These are phyloP conservation scores for Leptopilina syphax DNA, from an alignment of 2,888 invertebrate species.

Conservation along the genomic window DNA sequence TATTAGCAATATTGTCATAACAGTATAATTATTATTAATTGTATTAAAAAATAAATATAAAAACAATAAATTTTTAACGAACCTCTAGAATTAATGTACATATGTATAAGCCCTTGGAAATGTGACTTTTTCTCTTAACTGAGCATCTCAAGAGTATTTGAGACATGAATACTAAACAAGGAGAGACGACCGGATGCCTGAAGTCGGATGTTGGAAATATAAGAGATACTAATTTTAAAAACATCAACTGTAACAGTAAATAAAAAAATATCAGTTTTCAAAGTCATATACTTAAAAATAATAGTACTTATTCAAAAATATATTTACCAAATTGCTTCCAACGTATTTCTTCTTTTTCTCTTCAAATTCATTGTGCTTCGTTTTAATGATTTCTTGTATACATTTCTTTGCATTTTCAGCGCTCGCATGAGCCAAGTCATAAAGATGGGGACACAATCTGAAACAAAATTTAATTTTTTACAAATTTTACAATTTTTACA, in stretches of 20 bases:
- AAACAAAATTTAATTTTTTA: conserved; percentile 44
- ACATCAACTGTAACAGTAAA: conserved; percentile 79
- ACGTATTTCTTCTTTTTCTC: conserved; percentile 82
- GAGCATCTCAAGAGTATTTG: conserved; percentile 85
- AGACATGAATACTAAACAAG: conserved; percentile 86
- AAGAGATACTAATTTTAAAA: conserved; percentile 88
- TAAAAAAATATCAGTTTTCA: conserved; percentile 7
- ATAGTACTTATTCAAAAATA: conserved; percentile 32
- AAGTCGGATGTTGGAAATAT: conserved; percentile 94
- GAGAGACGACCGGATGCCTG: conserved; percentile 87
- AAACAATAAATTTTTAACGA: conserved; percentile 59
- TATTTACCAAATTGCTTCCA: conserved; percentile 80
- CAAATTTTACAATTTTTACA: background rate
- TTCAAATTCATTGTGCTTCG: conserved; percentile 83
- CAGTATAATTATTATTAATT: background rate
- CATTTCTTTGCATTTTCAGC: conserved; percentile 83
- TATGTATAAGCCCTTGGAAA: conserved; percentile 88
- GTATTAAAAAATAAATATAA: too few species aligned
- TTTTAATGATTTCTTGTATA: conserved; percentile 84
- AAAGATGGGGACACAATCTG: conserved; percentile 77
- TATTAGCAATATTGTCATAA: background rate
- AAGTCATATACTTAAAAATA: background rate
- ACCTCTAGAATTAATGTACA: conserved; percentile 86
- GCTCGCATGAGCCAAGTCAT: conserved; percentile 85
- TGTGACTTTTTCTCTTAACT: conserved; percentile 82